Base-by-base conservation (phyloP, 1,140 invertebrate genomes). In the Myzus persicae region DNA sequence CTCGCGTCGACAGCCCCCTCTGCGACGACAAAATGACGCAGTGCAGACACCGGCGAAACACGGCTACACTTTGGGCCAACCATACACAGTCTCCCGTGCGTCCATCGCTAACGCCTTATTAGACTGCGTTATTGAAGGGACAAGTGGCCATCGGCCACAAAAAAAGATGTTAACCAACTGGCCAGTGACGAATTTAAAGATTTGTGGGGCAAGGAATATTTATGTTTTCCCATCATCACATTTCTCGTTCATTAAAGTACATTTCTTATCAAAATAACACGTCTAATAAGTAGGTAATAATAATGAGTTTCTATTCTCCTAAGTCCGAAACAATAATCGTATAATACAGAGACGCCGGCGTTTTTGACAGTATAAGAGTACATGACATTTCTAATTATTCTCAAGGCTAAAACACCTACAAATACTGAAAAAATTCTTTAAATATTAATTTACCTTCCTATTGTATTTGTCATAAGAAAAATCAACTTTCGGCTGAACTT, bases 1-100 rank as follows among this genome's bases (percentile, higher is more conserved):
- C 76, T 44, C 91, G 5, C 76, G 22, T 48, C 40, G n/a, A 9
- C 44, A 9, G n/a, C 48, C 44, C 67, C 9, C 14, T 46, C n/a
- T n/a, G 24, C 67, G 81, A 14, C 44, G n/a, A 92, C 42, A 51
- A 92, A 82, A 92, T 82, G 31, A 48, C 44, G 91, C 91, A 92
- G 91, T 92, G 76, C 44, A 82, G 14, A 24, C 91, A 92, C 67
- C 26, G 20, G 11, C 14, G 22, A 11, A 82, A 42, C 90, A 81
- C 42, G 67, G 90, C n/a, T 36, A 36, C 20, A 20, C 36, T 91
- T 91, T 82, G 4, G 5, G 20, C 36, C 42, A 0, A 31, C 0
- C n/a, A 18, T 36, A 82, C 87, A 51, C 11, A 5, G 20, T 48
- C 46, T 89, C 87, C 26, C 26, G 42, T n/a, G 2, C 4, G 31